Evolutionary conservation across 2,888 invertebrate genomes (phyloP).

Genomic region (Mycalesis mineus): DNA sequence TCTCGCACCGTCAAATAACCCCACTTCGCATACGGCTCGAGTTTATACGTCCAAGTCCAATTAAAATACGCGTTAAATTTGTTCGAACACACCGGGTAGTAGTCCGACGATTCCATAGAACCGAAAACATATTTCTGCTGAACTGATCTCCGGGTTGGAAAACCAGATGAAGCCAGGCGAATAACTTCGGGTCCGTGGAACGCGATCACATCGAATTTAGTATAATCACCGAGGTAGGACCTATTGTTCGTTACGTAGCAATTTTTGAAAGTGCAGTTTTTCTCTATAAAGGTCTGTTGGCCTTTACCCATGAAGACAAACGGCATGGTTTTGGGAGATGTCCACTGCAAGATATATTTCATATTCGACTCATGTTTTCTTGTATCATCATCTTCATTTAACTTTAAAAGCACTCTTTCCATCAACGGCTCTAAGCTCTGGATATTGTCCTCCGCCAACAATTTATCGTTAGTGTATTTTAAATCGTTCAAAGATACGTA

Average conservation of each 20-base stretch:
- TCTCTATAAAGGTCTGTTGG: conserved; percentile 37
- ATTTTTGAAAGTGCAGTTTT: conserved; percentile 48
- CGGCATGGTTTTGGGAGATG: conserved; percentile 38
- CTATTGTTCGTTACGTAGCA: conserved; percentile 50
- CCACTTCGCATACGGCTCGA: conserved; percentile 55
- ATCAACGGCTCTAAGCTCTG: background rate
- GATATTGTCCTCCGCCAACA: background rate
- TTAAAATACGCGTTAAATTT: conserved; percentile 52
- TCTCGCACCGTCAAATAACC: conserved; percentile 55
- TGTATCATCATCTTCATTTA: background rate
- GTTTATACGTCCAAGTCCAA: conserved; percentile 63
- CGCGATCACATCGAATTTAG: conserved; percentile 51
- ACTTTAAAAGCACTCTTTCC: background rate
- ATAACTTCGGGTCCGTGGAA: conserved; percentile 51
- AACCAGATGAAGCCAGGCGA: conserved; percentile 7
- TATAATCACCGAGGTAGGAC: conserved; percentile 37
- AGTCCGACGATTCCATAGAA: conserved; percentile 51
- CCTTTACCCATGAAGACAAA: conserved; percentile 46
- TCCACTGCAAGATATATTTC: conserved; percentile 54
- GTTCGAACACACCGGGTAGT: conserved; percentile 48
- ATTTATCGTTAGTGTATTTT: background rate
- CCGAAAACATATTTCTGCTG: conserved; percentile 58
- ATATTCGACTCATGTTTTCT: conserved; percentile 12
- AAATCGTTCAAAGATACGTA: conserved; percentile 19
- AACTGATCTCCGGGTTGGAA: conserved; percentile 41